Base-by-base conservation (phyloP, 2,888 invertebrate genomes). In the Hypomecis atomaria region DNA sequence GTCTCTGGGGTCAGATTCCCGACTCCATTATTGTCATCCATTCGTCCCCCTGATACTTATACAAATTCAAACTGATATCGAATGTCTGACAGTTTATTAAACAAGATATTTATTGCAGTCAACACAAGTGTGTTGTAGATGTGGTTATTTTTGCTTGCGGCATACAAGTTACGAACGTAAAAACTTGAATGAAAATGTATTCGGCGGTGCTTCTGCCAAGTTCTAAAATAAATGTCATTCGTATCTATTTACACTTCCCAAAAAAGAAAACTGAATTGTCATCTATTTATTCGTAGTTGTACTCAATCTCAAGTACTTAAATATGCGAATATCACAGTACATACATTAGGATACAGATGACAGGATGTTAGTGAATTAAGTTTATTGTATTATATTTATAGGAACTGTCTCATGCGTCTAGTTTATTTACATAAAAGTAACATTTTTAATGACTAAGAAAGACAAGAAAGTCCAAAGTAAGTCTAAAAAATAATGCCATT, bases 1-100 rank as follows among this genome's bases (percentile, higher is more conserved):
- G 64, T 70, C 73, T 69, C 75, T 53, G 71, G 75, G 76, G 73
- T 77, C 78, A 75, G 72, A 73, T 76, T 70, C 73, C 73, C 70
- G 70, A 63, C 69, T 71, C 71, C 72, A 67, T 78, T 78, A 75
- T 76, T 73, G 77, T 74, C 73, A 72, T 72, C 74, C 73, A 65
- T 63, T 54, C 57, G 62, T 71, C 73, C 74, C 73, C 63, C 56
- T 63, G 59, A 69, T 69, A 71, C 70, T 70, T 71, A 70, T 67
- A 76, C 78, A 71, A 77, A 75, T 75, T 75, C 72, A 60, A 65
- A 60, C 73, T 71, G 63, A 69, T 70, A 70, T 69, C 62, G 42
- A 56, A 65, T 69, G 65, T 71, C 67, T 60, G 58, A 59, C 69
- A 57, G 55, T 60, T 69, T 59, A 60, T 71, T 64, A 58, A 61